Evolutionary conservation across 2,888 invertebrate genomes (phyloP), one percentile per base, ranked within the genome.

Genomic region (Yponomeuta malinellus): DNA sequence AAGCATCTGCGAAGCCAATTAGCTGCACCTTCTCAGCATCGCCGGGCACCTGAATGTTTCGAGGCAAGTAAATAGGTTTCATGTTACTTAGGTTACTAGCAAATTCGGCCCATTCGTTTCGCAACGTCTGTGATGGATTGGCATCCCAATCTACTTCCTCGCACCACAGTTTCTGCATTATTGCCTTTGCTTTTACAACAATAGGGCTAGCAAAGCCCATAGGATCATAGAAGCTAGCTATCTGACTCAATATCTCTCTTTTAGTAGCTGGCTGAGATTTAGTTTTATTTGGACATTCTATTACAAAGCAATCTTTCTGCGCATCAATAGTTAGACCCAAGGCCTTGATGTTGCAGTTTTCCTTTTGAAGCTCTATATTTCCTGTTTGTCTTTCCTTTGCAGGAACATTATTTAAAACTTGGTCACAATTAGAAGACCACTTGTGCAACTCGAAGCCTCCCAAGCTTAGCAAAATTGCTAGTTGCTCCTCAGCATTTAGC

Each of bases 381-480:
- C 64, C n/a, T 5, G 29, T n/a, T 64, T 2, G 64, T 64, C n/a
- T 12, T 29, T 64, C 64, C 12, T 12, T 31, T 23, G 12, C 2
- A 10, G 64, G 64, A n/a, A 64, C 29, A 23, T 23, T 23, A 64
- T 10, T 15, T 15, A 52, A 52, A 52, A 52, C 52, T 43, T 43
- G 43, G 52, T 15, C 52, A 52, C 12, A 52, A 64, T 64, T 64
- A 4, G 64, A 64, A 23, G 64, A 12, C 64, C 64, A 64, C 10
- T 64, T 64, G 29, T 64, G 64, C 29, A 64, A 64, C 23, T 23
- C 31, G n/a, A 64, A 64, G 29, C 64, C n/a, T 23, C 64, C 74
- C 69, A 71, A 74, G 2, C 72, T 72, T 10, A 74, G 59, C 33
- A 69, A 2, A 2, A 29, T 10, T n/a, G 29, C 9, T 23, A 64